Percentiles rank a stretch among this genome's conserved stretches.
These are phyloP conservation scores for Bungarus multicinctus DNA, from an alignment of 2,113 vertebrate species.

Conservation along the genomic window DNA sequence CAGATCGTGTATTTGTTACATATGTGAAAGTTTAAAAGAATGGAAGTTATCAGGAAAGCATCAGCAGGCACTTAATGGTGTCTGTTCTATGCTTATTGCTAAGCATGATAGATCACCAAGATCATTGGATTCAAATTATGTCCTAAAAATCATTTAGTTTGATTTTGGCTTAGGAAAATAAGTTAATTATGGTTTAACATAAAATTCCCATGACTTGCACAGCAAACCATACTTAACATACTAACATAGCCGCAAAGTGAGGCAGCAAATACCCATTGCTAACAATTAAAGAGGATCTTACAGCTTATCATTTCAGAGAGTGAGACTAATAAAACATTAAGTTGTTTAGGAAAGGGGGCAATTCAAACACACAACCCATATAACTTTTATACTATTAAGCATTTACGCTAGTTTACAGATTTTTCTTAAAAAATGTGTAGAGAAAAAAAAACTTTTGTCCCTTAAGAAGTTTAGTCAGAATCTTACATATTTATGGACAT, in stretches of 20 bases:
- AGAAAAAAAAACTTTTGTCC: too few relatives aligned
- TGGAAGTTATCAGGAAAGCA: background rate
- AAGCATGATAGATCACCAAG: background rate
- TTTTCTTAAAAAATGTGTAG: background rate
- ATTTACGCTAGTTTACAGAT: background rate
- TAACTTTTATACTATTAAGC: background rate
- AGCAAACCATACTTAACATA: background rate
- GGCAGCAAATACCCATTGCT: background rate
- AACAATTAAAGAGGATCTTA: background rate
- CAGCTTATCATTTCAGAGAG: background rate
- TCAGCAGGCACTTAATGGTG: background rate
- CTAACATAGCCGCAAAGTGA: background rate
- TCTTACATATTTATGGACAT: background rate
- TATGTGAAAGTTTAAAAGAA: background rate
- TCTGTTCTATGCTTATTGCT: background rate
- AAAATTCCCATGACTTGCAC: background rate
- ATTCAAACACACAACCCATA: background rate
- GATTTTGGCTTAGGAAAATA: background rate
- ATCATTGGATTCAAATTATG: background rate
- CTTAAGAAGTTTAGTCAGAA: background rate
- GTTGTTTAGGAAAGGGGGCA: background rate
- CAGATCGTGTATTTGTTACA: background rate
- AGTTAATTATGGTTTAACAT: background rate
- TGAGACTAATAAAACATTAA: background rate
- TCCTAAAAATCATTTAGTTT: background rate